Conservation (phyloP, 2,888 invertebrate genomes). For the Proisotoma minuta region DNA sequence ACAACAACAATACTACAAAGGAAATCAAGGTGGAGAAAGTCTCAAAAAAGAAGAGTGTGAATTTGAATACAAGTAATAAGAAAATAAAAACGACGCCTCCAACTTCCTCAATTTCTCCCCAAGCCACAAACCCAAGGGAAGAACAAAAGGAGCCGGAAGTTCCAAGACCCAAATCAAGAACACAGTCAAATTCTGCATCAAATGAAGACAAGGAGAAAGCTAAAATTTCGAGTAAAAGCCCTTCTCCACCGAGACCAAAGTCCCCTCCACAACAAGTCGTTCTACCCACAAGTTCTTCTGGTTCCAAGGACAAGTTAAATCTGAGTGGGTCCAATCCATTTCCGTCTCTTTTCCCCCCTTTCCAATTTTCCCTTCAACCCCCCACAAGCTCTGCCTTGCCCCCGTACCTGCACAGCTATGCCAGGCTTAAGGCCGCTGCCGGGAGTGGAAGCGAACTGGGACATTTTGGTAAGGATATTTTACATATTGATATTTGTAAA, state of each 20-base stretch:
- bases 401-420: slow-evolving; percentile 46
- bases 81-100: slow-evolving; percentile 23
- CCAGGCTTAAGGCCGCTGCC: slow-evolving; percentile 44
- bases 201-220: neutral
- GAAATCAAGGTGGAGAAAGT: slow-evolving; percentile 4
- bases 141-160: too few species aligned
- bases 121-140: too few species aligned
- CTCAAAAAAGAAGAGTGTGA: slow-evolving; percentile 15
- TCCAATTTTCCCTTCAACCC: slow-evolving; percentile 23
- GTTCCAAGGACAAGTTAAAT: neutral
- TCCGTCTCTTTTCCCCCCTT: slow-evolving; percentile 18
- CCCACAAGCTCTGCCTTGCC: slow-evolving; percentile 37
- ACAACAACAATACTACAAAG: neutral
- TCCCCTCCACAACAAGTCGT: neutral
- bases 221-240: too few species aligned
- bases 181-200: too few species aligned
- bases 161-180: too few species aligned
- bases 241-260: neutral
- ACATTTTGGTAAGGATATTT: slow-evolving; percentile 63
- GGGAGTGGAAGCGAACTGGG: slow-evolving; percentile 50
- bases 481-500: too few species aligned
- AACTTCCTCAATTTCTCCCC: slow-evolving; percentile 10
- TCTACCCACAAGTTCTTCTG: neutral
- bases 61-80: slow-evolving; percentile 17
- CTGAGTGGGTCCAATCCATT: neutral